Base-by-base conservation (phyloP, 2,888 invertebrate species). In the Creontiades dilutus region DNA sequence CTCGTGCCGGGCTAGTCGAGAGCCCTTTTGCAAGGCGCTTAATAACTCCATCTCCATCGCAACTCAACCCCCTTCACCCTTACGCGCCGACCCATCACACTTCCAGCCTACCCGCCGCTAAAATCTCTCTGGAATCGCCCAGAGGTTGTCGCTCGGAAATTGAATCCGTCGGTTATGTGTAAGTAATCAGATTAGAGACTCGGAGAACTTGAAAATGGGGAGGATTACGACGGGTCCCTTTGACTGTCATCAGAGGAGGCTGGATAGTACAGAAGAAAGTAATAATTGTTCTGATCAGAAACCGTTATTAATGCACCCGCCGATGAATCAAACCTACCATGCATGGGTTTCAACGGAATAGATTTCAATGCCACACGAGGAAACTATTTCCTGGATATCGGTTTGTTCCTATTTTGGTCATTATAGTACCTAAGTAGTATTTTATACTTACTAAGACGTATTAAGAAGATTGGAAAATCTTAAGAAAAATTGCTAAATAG, bases 131-230 rank as follows among this genome's bases (percentile, higher is more conserved):
- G 28, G 28, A 85, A 85, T 61, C 82, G 16, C 76, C 47, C 47
- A 13, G 55, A 46, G 75, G 23, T 86, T 75, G 86, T 86, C 37
- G 48, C 19, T 37, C 23, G 76, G 55, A 86, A 86, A 86, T 86
- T 86, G 86, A 75, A 86, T 86, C 76, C 86, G 27, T 19, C 76
- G 48, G 47, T 76, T 76, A 75, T 86, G 86, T 75, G 86, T 47
- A 48, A 48, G 86, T 86, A 86, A 86, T 86, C 86, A 48, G 86
- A 86, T 86, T 76, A 86, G 13, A 48, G 27, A 76, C 86, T 86
- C 47, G 48, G 75, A 19, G 28, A 47, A 86, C 86, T 86, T 86
- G 86, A 75, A 47, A 86, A 47, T 86, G 46, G 75, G 27, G 16
- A 11, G 12, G 76, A 47, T 23, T 68, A 9, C 19, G 23, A 12